phyloP scores from a whole-genome alignment of 2,888 invertebrate species.

The Subacronicta megacephala region DNA sequence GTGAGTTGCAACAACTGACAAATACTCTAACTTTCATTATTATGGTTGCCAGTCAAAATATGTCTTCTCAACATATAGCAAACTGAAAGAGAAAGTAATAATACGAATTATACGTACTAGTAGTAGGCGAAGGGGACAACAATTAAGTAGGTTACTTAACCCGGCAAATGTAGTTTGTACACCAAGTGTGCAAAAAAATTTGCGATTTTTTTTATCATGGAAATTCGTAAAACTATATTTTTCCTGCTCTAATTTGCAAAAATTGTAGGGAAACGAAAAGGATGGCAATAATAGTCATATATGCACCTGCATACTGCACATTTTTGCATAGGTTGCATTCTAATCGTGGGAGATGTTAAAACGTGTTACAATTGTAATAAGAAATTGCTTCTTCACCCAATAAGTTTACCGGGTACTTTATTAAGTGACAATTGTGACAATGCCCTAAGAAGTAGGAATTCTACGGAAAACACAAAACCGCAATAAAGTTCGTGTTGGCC shows the following conservation, averaged over 20 bases:
- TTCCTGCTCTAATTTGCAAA: too few relatives aligned
- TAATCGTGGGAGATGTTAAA: too few relatives aligned
- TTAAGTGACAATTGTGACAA: slow-evolving; percentile 52
- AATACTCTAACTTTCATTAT: slow-evolving; percentile 72
- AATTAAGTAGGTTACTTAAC: background rate
- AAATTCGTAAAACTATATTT: too few relatives aligned
- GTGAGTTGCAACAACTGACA: slow-evolving; percentile 62
- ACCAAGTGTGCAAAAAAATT: too few relatives aligned
- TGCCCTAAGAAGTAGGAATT: slow-evolving; percentile 54
- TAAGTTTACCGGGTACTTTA: slow-evolving; percentile 21
- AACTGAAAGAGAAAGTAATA: slow-evolving; percentile 51
- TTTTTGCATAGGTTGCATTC: too few relatives aligned
- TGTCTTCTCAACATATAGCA: slow-evolving; percentile 22
- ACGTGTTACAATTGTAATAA: too few relatives aligned
- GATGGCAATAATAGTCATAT: too few relatives aligned
- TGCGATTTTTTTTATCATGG: too few relatives aligned
- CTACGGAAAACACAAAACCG: slow-evolving; percentile 63
- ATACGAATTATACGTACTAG: slow-evolving; percentile 16
- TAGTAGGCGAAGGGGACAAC: slow-evolving; percentile 38
- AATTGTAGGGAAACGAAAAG: too few relatives aligned
- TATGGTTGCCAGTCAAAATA: slow-evolving; percentile 36
- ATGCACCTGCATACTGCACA: too few relatives aligned
- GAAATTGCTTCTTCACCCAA: background rate
- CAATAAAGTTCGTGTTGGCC: slow-evolving; percentile 68
- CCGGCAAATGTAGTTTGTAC: too few relatives aligned